A percentile compares a stretch with the other conserved stretches of the same genome.
These are phyloP conservation scores for Bergia sp. DNA, from an alignment of 92 coral and sea anemone genomes.

Conservation along the genomic window DNA sequence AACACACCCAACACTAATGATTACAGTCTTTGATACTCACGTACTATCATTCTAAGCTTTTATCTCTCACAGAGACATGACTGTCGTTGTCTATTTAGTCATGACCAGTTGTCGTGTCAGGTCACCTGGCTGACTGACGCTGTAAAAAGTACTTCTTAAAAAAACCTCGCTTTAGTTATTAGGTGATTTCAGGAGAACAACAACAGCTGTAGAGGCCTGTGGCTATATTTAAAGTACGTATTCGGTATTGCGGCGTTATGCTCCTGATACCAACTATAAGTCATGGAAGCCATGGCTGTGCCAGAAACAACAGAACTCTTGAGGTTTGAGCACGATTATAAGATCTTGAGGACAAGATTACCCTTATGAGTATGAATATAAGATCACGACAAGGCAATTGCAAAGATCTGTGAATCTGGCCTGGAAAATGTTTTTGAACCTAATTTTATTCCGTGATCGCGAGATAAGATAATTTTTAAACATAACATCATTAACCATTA, in stretches of 20 bases:
- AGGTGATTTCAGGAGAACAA: background rate
- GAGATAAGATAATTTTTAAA: too few species aligned
- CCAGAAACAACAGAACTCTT: background rate
- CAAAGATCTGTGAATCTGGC: too few species aligned
- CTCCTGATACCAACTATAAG: background rate
- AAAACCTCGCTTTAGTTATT: too few species aligned
- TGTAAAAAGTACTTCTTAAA: too few species aligned
- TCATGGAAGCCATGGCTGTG: too few species aligned
- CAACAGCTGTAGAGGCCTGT: background rate
- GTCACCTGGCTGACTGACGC: background rate
- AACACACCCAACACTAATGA: slow-evolving; percentile 11
- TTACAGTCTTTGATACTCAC: slow-evolving; percentile 10
- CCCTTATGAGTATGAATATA: too few species aligned
- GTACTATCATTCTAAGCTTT: background rate
- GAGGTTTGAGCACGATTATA: too few species aligned
- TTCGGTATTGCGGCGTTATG: background rate
- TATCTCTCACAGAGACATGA: background rate
- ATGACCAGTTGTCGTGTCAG: background rate
- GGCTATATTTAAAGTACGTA: background rate
- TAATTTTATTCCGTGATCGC: too few species aligned
- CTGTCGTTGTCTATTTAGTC: background rate
- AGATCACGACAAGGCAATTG: too few species aligned
- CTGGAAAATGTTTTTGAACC: too few species aligned
- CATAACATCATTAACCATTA: too few species aligned
- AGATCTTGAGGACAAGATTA: too few species aligned